These are phyloP conservation scores for Barbus barbus DNA, from an alignment of 2,113 vertebrate genomes.

Conservation along the genomic window DNA sequence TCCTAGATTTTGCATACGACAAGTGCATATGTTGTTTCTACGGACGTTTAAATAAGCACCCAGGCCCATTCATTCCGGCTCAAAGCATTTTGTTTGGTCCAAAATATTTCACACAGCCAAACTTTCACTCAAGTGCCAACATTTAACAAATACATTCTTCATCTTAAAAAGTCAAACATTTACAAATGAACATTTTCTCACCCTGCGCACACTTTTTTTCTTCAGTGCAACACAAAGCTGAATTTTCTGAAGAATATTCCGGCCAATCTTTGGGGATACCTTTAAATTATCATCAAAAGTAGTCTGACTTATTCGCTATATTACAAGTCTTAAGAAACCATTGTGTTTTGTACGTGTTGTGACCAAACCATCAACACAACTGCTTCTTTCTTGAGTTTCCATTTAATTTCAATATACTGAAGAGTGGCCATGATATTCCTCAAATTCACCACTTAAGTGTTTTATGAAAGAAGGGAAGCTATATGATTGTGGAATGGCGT, in stretches of 20 bases:
- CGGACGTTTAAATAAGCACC: slow-evolving; percentile 23
- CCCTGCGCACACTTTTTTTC: too few species aligned
- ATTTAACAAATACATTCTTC: slow-evolving; percentile 1
- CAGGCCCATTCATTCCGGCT: not conserved
- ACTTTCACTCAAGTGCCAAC: not conserved
- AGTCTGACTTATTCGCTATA: not conserved
- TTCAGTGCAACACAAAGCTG: not conserved
- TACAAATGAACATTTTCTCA: not conserved
- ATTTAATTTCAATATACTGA: too few species aligned
- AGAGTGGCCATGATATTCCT: not conserved
- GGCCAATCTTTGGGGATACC: not conserved
- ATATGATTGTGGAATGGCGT: not conserved
- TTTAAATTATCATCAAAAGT: too few species aligned
- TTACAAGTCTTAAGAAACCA: not conserved
- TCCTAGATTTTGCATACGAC: not conserved
- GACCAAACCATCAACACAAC: not conserved
- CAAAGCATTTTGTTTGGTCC: slow-evolving; percentile 3
- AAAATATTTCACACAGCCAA: not conserved
- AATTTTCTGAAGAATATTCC: not conserved
- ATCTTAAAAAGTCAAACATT: not conserved
- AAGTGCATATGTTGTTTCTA: slow-evolving; percentile 16
- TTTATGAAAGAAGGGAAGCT: not conserved
- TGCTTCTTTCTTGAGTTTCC: too few species aligned
- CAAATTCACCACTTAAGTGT: not conserved
- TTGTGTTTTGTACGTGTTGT: not conserved